Conservation (phyloP, 2,797 vertebrate species). For the Vultur gryphus region DNA sequence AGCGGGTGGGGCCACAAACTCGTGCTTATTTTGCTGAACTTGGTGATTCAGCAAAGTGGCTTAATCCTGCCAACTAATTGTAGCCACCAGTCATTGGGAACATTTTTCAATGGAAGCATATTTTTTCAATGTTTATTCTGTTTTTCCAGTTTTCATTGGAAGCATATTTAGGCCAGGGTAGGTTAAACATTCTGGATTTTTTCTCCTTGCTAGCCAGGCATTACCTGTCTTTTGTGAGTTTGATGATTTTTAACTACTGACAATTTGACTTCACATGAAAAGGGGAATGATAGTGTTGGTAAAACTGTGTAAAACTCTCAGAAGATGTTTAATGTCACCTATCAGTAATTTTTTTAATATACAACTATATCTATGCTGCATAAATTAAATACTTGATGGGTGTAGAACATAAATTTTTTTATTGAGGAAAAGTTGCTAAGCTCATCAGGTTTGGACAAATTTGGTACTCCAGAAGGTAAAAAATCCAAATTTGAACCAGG, state of each 20-base stretch:
- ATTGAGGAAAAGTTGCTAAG: background rate
- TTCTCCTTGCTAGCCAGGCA: background rate
- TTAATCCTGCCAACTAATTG: background rate
- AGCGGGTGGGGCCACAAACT: too few species aligned
- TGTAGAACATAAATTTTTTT: background rate
- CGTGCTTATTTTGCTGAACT: background rate
- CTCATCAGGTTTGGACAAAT: background rate
- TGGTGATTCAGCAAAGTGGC: background rate
- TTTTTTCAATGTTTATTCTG: background rate
- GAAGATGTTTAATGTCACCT: background rate
- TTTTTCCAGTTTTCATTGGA: background rate
- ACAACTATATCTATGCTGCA: background rate
- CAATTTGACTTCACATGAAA: background rate
- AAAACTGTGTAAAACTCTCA: background rate
- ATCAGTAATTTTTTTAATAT: background rate
- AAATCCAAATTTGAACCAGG: background rate
- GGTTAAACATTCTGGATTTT: background rate
- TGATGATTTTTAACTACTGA: background rate
- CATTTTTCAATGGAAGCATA: background rate
- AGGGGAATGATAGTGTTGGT: background rate
- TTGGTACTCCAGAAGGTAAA: background rate
- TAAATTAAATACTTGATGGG: background rate
- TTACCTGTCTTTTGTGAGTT: background rate
- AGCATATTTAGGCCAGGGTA: background rate
- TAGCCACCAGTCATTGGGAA: background rate